Percentiles rank a stretch among this genome's conserved stretches.
These are phyloP conservation scores for Physella acuta DNA, from an alignment of 1,140 invertebrate species.

Conservation along the genomic window DNA sequence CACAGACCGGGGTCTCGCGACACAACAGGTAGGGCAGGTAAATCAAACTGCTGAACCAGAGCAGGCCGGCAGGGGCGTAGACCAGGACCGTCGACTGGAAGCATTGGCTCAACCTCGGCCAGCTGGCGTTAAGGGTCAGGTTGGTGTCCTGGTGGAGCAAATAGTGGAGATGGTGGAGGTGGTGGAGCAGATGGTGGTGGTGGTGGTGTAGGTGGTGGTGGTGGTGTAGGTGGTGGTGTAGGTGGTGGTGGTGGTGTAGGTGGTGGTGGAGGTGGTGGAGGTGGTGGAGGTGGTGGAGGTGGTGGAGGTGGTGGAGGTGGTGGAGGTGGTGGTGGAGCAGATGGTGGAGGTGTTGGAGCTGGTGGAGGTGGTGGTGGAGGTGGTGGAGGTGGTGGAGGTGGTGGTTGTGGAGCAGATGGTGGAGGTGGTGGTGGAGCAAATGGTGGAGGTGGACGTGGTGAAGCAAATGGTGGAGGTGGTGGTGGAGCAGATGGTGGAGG, in stretches of 20 bases:
- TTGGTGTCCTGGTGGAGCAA: not conserved
- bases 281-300: slow-evolving; percentile 2
- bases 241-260: too few species aligned
- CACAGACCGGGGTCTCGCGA: not conserved
- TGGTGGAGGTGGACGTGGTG: not conserved
- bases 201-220: too few species aligned
- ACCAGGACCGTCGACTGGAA: not conserved
- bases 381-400: slow-evolving; percentile 17
- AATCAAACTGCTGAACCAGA: not conserved
- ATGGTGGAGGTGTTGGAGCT: slow-evolving; percentile 19
- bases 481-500: too few species aligned
- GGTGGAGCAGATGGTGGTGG: too few species aligned
- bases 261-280: not conserved
- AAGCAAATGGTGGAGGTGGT: too few species aligned
- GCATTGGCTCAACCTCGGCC: not conserved
- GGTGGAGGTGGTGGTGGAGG: slow-evolving; percentile 17
- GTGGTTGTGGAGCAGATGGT: not conserved
- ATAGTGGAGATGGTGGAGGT: slow-evolving; percentile 16
- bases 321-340: not conserved
- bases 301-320: not conserved
- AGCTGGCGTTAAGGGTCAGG: not conserved
- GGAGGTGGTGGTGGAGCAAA: not conserved
- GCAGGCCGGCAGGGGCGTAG: not conserved
- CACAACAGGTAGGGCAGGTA: not conserved
- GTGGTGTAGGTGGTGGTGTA: too few species aligned